Base-by-base conservation (phyloP, 2,888 invertebrate genomes). In the Slavum lentiscoides region DNA sequence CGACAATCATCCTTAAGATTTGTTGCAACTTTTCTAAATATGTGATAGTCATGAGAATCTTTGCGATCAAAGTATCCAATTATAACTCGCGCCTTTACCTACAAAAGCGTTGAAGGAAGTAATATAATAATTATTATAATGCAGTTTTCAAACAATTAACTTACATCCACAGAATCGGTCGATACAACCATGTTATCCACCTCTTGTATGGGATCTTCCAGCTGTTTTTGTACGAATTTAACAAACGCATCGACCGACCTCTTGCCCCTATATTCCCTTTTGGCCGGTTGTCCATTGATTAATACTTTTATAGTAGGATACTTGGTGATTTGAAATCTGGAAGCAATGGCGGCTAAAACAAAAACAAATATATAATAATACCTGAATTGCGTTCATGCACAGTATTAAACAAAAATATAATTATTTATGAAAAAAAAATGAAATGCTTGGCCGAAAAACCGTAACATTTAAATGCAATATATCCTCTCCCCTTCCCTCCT, bases 221-320 rank as follows among this genome's bases (percentile, higher is more conserved):
- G 86, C 86, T 98, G 96, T 84, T 96, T 94, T 84, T 91, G 92
- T 37, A 98, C 91, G 87, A 94, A 98, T 73, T 92, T 92, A 2
- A 92, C 88, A 85, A 99, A 93, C 0, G 98, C 97, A 80, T 98
- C 96, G 0, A 91, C 91, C 19, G 97, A 96, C 76, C 99, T 81
- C 84, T 90, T 89, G 85, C 95, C 98, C 85, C 98, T 90, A 85
- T 95, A 97, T 86, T 97, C 97, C 84, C 93, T 90, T 86, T 96
- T 96, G 19, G 93, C 91, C n/a, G 94, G 91, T 85, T 94, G 91
- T 0, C 96, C 96, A 89, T 96, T 96, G 74, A 95, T 90, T 84
- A 98, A 94, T 30, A 98, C 88, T 88, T 99, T 99, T 82, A 99
- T 87, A 8, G 99, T 99, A 9, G 99, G 99, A 88, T 99, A 99